Base-by-base conservation (phyloP, 2,888 invertebrate genomes). In the Hydriomena furcata region DNA sequence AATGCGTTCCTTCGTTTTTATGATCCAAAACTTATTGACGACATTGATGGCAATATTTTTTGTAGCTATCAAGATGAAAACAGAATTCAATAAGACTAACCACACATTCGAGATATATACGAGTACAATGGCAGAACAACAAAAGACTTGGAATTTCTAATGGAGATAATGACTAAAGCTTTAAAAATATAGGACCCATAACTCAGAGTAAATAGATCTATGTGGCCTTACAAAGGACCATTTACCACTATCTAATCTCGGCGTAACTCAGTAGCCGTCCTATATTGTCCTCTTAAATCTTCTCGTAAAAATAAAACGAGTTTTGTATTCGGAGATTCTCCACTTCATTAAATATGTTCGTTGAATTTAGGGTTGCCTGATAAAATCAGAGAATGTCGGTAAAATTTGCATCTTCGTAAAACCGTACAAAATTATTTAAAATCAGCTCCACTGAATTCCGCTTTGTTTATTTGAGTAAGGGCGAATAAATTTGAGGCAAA, bases 201-300 rank as follows among this genome's bases (percentile, higher is more conserved):
- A 73, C 68, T 77, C 76, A 74, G 38, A 31, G 27, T 25, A 40
- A 35, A 40, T 40, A 34, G 30, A 43, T 51, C 31, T 51, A 41
- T 51, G 51, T 45, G 50, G 49, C 50, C 45, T 75, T 67, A 79
- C 77, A 76, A 79, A 79, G 72, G 68, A 68, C 68, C 70, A 68
- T 76, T 81, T 77, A 74, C 71, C 67, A 68, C 66, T 73, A 80
- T 78, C 80, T 78, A 76, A 80, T 80, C 82, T 76, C 50, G 13
- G 45, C 71, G 82, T 83, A 83, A 72, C 76, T 63, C 79, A 66
- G 82, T 65, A 82, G 83, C 73, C 59, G 59, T 62, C 66, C 67
- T 60, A 62, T 68, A 73, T 68, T 76, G 79, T 79, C 73, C 76
- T 75, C 75, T 70, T 72, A 75, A 76, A 73, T 72, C 71, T 73